Percentiles rank a stretch among this genome's conserved stretches.
Conservation (phyloP, 2,113 vertebrate species). For the Epinephelus moara region DNA sequence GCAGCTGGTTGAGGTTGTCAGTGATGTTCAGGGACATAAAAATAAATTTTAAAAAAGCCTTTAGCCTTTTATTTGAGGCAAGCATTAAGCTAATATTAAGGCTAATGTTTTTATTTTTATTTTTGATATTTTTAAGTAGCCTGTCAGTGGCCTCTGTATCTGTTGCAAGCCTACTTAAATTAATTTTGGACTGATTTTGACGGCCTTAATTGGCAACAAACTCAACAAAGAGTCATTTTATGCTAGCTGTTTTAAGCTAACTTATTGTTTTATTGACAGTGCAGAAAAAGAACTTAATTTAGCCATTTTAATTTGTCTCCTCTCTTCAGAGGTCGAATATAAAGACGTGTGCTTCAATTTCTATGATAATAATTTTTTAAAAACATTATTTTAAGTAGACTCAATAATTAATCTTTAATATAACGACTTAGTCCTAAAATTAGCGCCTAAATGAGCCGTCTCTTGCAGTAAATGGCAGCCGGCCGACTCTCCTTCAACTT, state of each 20-base stretch:
- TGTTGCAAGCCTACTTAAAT: too few species aligned
- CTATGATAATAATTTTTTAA: not conserved
- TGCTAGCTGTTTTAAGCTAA: not conserved
- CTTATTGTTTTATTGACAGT: not conserved
- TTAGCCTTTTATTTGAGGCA: too few species aligned
- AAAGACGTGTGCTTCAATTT: not conserved
- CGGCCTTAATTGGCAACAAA: not conserved
- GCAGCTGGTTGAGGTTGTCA: not conserved
- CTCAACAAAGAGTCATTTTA: not conserved
- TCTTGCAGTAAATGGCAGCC: not conserved
- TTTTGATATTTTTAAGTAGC: too few species aligned
- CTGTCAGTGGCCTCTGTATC: too few species aligned
- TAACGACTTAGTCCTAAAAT: not conserved
- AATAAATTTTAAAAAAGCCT: too few species aligned
- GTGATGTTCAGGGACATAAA: not conserved
- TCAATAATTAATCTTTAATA: not conserved
- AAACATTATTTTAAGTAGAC: not conserved
- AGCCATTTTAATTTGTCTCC: not conserved
- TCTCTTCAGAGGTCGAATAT: not conserved
- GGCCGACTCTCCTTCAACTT: conserved; percentile 27
- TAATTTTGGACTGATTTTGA: too few species aligned
- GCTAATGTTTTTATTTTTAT: too few species aligned
- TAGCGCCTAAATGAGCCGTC: not conserved
- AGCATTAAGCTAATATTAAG: too few species aligned
- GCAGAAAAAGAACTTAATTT: not conserved